phyloP scores from a whole-genome alignment of 2,797 vertebrate genomes.

The Trachops cirrhosus region DNA sequence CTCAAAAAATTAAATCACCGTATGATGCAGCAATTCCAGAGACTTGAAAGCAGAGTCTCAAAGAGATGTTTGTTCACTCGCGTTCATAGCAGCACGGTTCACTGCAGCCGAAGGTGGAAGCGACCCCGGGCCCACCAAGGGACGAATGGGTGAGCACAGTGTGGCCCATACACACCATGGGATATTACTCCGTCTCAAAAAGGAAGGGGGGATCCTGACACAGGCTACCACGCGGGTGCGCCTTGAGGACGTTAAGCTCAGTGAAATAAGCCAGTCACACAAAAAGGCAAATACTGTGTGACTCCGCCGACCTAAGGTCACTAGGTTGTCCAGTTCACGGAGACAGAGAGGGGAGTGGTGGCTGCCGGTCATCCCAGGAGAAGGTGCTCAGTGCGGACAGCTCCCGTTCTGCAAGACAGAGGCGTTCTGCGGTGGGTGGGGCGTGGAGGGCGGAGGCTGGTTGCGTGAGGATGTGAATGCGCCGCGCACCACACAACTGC shows the following conservation, averaged over 20 bases:
- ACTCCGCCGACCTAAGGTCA: background rate
- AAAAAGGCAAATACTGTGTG: background rate
- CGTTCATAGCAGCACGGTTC: background rate
- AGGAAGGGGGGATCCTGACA: background rate
- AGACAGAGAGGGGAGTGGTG: background rate
- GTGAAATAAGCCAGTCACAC: background rate
- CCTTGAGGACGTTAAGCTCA: background rate
- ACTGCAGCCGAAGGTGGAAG: background rate
- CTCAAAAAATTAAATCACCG: background rate
- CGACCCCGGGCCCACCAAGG: no score
- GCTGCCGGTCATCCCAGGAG: background rate
- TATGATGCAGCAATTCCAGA: background rate
- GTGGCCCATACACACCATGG: rapidly evolving
- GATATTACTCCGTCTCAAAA: background rate
- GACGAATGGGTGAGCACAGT: background rate
- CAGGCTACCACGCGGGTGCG: background rate
- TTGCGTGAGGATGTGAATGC: rapidly evolving
- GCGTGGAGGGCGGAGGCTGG: no score
- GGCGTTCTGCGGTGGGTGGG: background rate
- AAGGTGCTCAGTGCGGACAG: background rate
- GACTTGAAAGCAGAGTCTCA: background rate
- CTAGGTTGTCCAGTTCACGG: background rate
- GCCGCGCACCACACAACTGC: no score
- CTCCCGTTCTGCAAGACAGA: background rate
- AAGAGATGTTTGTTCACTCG: background rate